Conservation (phyloP, 2,888 invertebrate species). For the Erebia ligea region DNA sequence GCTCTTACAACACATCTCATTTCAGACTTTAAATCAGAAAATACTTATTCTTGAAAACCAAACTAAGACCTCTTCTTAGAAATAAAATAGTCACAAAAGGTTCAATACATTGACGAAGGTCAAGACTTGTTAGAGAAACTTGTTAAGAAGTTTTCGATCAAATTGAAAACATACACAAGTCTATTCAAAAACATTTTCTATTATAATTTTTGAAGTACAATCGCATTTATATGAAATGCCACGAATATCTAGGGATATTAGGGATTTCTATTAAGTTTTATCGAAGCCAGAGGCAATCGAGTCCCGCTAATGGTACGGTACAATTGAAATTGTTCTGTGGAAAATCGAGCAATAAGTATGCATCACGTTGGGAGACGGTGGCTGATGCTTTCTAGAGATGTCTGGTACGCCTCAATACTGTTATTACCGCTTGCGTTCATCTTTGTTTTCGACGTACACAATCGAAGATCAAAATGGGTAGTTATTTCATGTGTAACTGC, state of each 20-base stretch:
- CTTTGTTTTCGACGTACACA: conserved; percentile 31
- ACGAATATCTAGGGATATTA: conserved; percentile 41
- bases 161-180: conserved; percentile 4
- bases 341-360: conserved; percentile 81
- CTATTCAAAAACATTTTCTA: conserved; percentile 10
- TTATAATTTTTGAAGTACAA: conserved; percentile 4
- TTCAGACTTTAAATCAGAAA: no score
- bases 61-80: background rate
- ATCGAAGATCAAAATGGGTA: background rate
- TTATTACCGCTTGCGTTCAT: conserved; percentile 48
- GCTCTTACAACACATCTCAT: no score
- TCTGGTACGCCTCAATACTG: conserved; percentile 61
- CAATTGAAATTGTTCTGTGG: conserved; percentile 74
- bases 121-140: conserved; percentile 10
- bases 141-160: conserved; percentile 6
- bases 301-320: conserved; percentile 70
- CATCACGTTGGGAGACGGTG: conserved; percentile 64
- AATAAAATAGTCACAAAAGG: conserved; percentile 1
- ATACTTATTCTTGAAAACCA: background rate
- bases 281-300: conserved; percentile 60
- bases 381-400: conserved; percentile 69
- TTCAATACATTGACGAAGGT: conserved; percentile 2
- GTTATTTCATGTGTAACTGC: no score
- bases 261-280: conserved; percentile 56
- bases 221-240: conserved; percentile 28